Percentiles rank a stretch among this genome's conserved stretches.
Conservation (phyloP, 2,797 vertebrate species). For the Melanotaenia parkinsoni region DNA sequence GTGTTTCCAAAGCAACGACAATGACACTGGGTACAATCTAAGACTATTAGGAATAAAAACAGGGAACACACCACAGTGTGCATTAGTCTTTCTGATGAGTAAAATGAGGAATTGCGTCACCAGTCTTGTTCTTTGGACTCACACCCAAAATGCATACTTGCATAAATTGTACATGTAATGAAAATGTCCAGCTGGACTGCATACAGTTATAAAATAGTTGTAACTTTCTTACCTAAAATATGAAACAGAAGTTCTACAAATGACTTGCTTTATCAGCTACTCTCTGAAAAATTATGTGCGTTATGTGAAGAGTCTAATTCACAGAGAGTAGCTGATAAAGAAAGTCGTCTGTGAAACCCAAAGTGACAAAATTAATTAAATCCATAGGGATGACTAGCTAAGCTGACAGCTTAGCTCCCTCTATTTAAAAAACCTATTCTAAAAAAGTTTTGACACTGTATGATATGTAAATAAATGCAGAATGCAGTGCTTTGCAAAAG, state of each 20-base stretch:
- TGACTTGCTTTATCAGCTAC: slow-evolving; percentile 4
- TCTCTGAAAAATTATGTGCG: too few species aligned
- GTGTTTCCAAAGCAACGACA: neutral
- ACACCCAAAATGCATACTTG: neutral
- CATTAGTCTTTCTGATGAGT: neutral
- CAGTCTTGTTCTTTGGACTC: slow-evolving; percentile 11
- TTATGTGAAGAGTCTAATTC: too few species aligned
- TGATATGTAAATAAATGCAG: too few species aligned
- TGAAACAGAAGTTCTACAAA: neutral
- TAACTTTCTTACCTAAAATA: neutral
- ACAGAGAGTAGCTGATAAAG: too few species aligned
- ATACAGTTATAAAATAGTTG: neutral
- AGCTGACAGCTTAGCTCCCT: too few species aligned
- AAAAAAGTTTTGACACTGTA: too few species aligned
- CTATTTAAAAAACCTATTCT: too few species aligned
- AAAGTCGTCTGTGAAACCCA: too few species aligned
- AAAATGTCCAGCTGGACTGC: neutral
- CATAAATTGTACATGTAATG: neutral
- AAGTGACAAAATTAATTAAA: too few species aligned
- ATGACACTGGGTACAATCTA: neutral
- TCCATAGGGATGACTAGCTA: too few species aligned
- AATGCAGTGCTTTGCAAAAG: too few species aligned
- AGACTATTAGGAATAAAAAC: slow-evolving; percentile 43
- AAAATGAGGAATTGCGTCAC: slow-evolving; percentile 25
- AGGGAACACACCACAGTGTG: neutral